Evolutionary conservation across 2,888 invertebrate genomes (phyloP), one percentile per base, ranked within the genome.

Genomic region (Saturnia japonica): DNA sequence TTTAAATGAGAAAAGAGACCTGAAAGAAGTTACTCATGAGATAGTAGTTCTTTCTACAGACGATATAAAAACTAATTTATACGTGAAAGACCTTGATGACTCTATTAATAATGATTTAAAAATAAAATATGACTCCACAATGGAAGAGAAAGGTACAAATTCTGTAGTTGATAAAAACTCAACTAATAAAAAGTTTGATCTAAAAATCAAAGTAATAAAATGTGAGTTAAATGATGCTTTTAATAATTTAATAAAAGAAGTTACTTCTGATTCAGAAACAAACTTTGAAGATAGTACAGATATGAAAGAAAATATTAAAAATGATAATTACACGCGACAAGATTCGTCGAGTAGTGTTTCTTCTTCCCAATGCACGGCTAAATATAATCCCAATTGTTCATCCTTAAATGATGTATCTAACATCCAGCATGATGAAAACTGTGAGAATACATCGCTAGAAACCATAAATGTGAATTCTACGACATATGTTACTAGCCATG

Each of bases 341-440:
- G 95, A 95, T 83, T 95, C 95, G 66, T 92, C 94, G 70, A 95
- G 95, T 81, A 95, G 95, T 80, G 93, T 95, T 78, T 94, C 95
- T 83, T 96, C 96, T 71, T 96, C 96, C 73, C 95, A 96, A 78
- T 96, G 96, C 85, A 97, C 97, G 45, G 96, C 96, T 73, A 96
- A 96, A 84, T 96, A 96, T 82, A 95, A 95, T 79, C 95, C 95
- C 54, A 90, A 90, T 72, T 91, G 89, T 81, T 95, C 95, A 69
- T 96, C 96, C 76, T 88, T 95, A 68, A 94, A 94, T 78, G 96
- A 96, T 83, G 93, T 96, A 69, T 91, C 94, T 80, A 95, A 95
- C 78, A 88, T 95, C 77, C 81, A 94, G 85, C 94, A 94, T 81
- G 94, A 95, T 76, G 94, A 94, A 73, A 72, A 72, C 67, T 78